These are phyloP conservation scores for Perdix hodgsoniae DNA, from an alignment of 2,797 vertebrate species.

Conservation along the genomic window DNA sequence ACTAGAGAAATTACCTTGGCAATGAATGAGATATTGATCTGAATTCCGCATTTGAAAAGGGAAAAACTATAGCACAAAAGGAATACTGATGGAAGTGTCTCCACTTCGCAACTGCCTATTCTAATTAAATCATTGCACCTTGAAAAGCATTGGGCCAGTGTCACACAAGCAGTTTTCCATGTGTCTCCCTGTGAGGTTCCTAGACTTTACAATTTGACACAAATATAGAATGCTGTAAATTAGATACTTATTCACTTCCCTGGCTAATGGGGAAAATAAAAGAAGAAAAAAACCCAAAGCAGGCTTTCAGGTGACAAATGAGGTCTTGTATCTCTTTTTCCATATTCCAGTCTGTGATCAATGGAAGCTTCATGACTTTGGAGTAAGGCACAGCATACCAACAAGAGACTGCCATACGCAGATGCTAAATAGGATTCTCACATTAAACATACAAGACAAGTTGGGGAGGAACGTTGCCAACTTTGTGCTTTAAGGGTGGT, in stretches of 20 bases:
- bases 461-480: neutral
- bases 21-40: neutral
- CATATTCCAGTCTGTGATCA: neutral
- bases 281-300: neutral
- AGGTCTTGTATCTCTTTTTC: neutral
- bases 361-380: neutral
- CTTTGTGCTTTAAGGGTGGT: neutral
- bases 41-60: neutral
- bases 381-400: neutral
- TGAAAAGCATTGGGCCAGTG: neutral
- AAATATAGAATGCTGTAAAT: neutral
- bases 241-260: neutral
- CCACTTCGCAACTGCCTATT: neutral
- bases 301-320: neutral
- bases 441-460: neutral
- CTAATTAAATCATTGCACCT: constrained; percentile 4
- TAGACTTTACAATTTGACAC: neutral
- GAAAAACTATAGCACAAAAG: neutral
- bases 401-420: neutral
- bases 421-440: neutral
- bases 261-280: neutral
- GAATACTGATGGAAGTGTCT: neutral
- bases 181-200: neutral
- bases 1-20: neutral
- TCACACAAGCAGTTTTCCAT: constrained; percentile 2